phyloP scores from a whole-genome alignment of 2,888 invertebrate genomes.

The Limnephilus auricula region DNA sequence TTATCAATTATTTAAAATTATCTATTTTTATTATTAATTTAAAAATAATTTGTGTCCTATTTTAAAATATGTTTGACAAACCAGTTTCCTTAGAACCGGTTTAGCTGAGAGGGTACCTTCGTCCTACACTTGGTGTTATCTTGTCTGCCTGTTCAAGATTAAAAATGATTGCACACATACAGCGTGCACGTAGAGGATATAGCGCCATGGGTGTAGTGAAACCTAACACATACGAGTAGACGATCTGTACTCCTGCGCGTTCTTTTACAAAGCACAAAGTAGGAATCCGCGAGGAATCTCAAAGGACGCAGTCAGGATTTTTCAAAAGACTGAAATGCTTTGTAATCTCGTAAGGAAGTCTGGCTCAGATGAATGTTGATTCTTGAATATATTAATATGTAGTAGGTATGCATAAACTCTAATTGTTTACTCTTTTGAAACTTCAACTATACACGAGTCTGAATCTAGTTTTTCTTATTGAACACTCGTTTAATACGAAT shows the following conservation, averaged over 20 bases:
- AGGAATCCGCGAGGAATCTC: not conserved
- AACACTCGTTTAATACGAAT: too few relatives aligned
- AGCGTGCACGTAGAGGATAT: not conserved
- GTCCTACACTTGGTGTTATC: not conserved
- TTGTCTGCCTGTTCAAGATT: conserved; percentile 24
- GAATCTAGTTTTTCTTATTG: too few relatives aligned
- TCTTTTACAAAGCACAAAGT: not conserved
- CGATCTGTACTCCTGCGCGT: not conserved
- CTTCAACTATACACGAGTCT: too few relatives aligned
- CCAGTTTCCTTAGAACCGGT: not conserved
- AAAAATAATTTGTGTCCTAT: not conserved
- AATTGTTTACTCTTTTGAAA: too few relatives aligned
- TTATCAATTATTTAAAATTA: too few relatives aligned
- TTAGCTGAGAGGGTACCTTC: conserved; percentile 7
- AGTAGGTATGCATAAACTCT: too few relatives aligned
- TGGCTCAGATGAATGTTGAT: not conserved
- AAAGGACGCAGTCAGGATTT: conserved; percentile 11
- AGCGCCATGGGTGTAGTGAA: not conserved
- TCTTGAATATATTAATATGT: not conserved
- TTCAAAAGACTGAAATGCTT: conserved; percentile 9
- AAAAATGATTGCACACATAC: conserved; percentile 22
- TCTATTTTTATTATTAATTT: too few relatives aligned
- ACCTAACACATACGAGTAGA: not conserved
- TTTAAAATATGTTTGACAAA: not conserved
- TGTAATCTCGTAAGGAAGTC: not conserved